Base-by-base conservation (phyloP, 1,140 invertebrate species). In the Lasioglossum baleicum region DNA sequence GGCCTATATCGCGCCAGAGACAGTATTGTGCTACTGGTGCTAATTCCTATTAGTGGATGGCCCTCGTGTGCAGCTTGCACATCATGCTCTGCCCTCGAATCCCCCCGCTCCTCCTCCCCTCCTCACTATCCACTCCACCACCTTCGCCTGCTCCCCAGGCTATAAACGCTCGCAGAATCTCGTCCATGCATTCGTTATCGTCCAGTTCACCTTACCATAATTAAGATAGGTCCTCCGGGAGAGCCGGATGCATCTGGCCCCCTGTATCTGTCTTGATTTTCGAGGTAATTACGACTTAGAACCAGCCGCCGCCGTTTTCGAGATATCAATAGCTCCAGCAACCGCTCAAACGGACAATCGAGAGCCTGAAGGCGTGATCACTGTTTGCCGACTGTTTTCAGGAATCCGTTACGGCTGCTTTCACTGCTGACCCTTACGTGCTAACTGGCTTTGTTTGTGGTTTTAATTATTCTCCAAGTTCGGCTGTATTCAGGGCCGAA, bases 21-120 rank as follows among this genome's bases (percentile, higher is more conserved):
- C 69, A 79, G 82, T 81, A 89, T 86, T 87, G 86, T 88, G 72
- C 75, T 69, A 82, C 72, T 82, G 83, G 83, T 82, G 79, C 81
- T 88, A 89, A 89, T 89, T 88, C 82, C 85, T 83, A 89, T 88
- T 89, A 87, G 83, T 81, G 83, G 71, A 74, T 77, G 72, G 77
- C 67, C 77, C 79, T 78, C 75, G 75, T 81, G 74, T 75, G 81
- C 64, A 85, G 58, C 83, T 81, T 67, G 80, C 75, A 26, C 79
- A 61, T 58, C 63, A 31, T 35, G 35, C 80, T 61, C 26, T 53
- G 71, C 51, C 64, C 40, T 44, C 40, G 7, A 6, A 26, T n/a
- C n/a, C 8, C 60, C 60, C 8, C 10, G 2, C 60, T 3, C 22
- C n/a, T n/a, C 22, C 0, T 2, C 61, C 26, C 15, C 4, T 8